Evolutionary conservation across 1,140 invertebrate genomes (phyloP), one percentile per base, ranked within the genome.

Genomic region (Aphidius gifuensis): DNA sequence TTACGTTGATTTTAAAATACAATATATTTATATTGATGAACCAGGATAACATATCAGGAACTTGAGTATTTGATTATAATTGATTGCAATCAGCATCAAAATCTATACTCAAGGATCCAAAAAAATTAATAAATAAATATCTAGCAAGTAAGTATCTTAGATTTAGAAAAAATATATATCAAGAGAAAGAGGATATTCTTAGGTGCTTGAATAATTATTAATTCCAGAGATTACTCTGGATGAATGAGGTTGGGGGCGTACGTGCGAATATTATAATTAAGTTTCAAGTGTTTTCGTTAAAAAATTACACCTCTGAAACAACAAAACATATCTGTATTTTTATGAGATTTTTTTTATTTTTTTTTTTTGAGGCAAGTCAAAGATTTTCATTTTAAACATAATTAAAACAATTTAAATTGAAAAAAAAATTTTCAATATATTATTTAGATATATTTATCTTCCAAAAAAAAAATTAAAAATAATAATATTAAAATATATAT

Each of bases 31-130:
- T 60, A 63, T 73, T 78, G 80, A 76, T 80, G 78, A 77, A 80
- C 74, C 71, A 78, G 79, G 78, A 70, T 74, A 74, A 75, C 80
- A 80, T 81, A 81, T 81, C 79, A 78, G 69, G 69, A 61, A 65
- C 67, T 58, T 67, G 62, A 64, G 48, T 11, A 39, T 55, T 39
- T 21, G 49, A 32, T 32, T 32, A 43, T 39, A 8, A 8, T 51
- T 55, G 53, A n/a, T 43, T 58, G 53, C 47, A 58, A 57, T 62
- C 57, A 59, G 48, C 38, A 55, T 23, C 62, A 46, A 23, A 38
- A 54, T 38, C 11, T 59, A 53, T 21, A 44, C 42, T 40, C 40
- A 38, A 40, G 57, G n/a, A 59, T 58, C 62, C 62, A 46, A 59
- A 63, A 64, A 61, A 55, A 39, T 9, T 61, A 61, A 53, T 55